These are phyloP conservation scores for Gymnogyps californianus DNA, from an alignment of 2,113 vertebrate species.

Conservation along the genomic window DNA sequence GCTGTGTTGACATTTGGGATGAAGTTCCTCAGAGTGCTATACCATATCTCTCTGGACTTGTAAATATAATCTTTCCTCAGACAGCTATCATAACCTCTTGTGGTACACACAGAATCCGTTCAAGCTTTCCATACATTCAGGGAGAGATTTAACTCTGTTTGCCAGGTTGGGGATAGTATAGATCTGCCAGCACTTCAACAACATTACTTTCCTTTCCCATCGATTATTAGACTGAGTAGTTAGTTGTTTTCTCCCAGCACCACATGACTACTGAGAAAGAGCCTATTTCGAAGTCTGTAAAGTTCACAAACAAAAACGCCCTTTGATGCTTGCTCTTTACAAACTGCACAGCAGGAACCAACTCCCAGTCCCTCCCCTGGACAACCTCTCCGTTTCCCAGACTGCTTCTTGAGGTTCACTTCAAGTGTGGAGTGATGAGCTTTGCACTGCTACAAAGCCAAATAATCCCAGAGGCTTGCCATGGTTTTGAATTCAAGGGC, in stretches of 20 bases:
- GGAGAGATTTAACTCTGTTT: not conserved
- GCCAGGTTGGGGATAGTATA: not conserved
- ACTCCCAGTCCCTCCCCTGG: not conserved
- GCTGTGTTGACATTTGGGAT: not conserved
- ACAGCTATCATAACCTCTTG: not conserved
- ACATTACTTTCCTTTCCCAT: not conserved
- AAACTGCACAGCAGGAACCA: not conserved
- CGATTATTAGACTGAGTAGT: not conserved
- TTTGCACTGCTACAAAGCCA: not conserved
- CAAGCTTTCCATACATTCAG: not conserved
- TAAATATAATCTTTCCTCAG: not conserved
- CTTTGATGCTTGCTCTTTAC: not conserved
- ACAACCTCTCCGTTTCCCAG: not conserved
- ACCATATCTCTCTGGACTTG: not conserved
- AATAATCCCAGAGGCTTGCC: not conserved
- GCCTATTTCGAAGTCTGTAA: accelerated
- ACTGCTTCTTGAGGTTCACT: not conserved
- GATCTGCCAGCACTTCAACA: not conserved
- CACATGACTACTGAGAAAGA: not conserved
- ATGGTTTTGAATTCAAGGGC: not conserved
- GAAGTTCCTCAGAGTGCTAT: not conserved
- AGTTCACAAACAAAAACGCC: not conserved
- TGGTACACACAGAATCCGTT: not conserved
- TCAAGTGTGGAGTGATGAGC: not conserved
- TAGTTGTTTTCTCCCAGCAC: not conserved